phyloP scores from a whole-genome alignment of 2,113 vertebrate species.

The Emydocephalus ijimae region DNA sequence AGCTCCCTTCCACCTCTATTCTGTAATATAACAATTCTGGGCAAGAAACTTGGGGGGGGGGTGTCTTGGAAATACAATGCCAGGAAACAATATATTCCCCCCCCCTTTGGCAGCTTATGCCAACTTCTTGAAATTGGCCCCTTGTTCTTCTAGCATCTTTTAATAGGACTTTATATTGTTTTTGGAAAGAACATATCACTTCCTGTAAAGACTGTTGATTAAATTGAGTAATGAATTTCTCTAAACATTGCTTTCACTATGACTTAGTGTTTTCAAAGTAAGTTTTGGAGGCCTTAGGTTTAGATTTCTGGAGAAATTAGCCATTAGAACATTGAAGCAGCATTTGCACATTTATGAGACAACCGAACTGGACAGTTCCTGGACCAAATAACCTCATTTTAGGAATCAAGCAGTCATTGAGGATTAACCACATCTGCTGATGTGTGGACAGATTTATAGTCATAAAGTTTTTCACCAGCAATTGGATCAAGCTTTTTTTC shows the following conservation, averaged over 20 bases:
- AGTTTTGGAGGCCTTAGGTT: not conserved
- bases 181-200: not conserved
- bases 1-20: not conserved
- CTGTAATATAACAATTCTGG: not conserved
- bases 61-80: not conserved
- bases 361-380: not conserved
- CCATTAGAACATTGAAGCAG: not conserved
- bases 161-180: not conserved
- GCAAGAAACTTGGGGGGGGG: not conserved
- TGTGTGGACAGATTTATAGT: not conserved
- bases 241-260: not conserved
- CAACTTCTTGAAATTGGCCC: not conserved
- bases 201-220: not conserved
- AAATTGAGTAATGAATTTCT: not conserved
- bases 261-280: not conserved
- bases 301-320: not conserved
- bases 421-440: not conserved
- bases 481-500: not conserved
- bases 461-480: not conserved
- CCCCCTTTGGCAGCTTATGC: not conserved
- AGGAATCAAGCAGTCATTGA: not conserved
- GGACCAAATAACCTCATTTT: not conserved
- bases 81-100: not conserved
- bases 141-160: not conserved
- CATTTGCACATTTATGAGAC: not conserved